A percentile compares a stretch with the other conserved stretches of the same genome.
phyloP scores from a whole-genome alignment of 2,797 vertebrate genomes.

The Acestrorhynchus altus region DNA sequence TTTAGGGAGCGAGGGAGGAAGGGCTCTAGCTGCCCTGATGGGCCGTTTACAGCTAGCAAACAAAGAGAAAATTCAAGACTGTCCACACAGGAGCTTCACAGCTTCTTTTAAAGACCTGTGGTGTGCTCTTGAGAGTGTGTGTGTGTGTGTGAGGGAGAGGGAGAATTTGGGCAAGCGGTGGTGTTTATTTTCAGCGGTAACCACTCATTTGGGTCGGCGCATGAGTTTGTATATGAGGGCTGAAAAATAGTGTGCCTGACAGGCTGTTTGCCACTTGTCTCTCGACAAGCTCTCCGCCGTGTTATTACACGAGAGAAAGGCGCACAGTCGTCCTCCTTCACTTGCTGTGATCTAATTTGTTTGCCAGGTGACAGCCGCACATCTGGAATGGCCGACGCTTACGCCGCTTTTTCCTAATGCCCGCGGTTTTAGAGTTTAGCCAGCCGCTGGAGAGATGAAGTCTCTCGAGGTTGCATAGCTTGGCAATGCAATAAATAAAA shows the following conservation, averaged over 20 bases:
- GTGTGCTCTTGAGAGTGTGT: not conserved
- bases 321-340: slow-evolving; percentile 52
- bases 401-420: slow-evolving; percentile 59
- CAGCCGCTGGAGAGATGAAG: slow-evolving; percentile 64
- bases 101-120: slow-evolving; percentile 42
- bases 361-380: slow-evolving; percentile 71
- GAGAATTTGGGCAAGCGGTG: slow-evolving; percentile 20
- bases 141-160: not conserved
- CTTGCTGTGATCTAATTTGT: slow-evolving; percentile 64
- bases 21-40: slow-evolving; percentile 47
- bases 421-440: slow-evolving; percentile 70
- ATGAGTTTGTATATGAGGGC: slow-evolving; percentile 32
- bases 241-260: slow-evolving; percentile 40
- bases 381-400: slow-evolving; percentile 70
- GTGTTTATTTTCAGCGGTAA: slow-evolving; percentile 58
- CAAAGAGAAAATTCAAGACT: slow-evolving; percentile 60
- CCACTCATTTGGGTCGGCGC: slow-evolving; percentile 46
- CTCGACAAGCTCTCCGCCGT: slow-evolving; percentile 41
- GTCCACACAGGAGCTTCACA: slow-evolving; percentile 50
- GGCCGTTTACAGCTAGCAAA: slow-evolving; percentile 58
- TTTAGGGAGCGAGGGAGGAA: slow-evolving; percentile 44
- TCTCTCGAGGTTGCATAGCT: slow-evolving; percentile 74
- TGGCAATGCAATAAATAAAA: slow-evolving; percentile 73
- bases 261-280: slow-evolving; percentile 45
- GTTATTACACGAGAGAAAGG: slow-evolving; percentile 53